These are phyloP conservation scores for Alaudala cheleensis DNA, from an alignment of 2,113 vertebrate species.

Conservation along the genomic window DNA sequence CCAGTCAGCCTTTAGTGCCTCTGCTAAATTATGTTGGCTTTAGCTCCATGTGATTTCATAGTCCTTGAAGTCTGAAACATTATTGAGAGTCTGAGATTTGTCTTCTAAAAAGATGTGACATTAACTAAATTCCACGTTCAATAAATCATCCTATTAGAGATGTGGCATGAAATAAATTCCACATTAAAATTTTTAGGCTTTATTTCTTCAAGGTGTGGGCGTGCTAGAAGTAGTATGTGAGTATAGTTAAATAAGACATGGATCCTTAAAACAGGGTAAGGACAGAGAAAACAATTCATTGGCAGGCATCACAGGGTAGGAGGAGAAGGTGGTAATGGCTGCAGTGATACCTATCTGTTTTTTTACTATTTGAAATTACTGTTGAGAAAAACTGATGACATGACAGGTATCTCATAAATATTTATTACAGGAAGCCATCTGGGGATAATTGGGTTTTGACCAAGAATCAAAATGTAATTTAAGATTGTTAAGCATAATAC, in stretches of 20 bases:
- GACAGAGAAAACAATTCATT: background rate
- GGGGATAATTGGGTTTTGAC: background rate
- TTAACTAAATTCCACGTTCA: background rate
- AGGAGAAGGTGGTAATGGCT: background rate
- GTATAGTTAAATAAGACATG: background rate
- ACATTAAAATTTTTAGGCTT: background rate
- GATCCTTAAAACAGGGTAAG: background rate
- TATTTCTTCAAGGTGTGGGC: background rate
- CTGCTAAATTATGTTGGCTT: background rate
- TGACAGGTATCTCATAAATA: background rate
- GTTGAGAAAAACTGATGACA: background rate
- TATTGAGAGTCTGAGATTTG: background rate
- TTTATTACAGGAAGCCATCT: background rate
- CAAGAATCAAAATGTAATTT: background rate
- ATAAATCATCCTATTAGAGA: background rate
- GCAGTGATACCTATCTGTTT: background rate
- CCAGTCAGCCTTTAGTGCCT: background rate
- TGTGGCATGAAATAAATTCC: background rate
- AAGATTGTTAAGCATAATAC: background rate
- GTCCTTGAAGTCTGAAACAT: background rate
- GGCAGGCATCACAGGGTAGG: rapidly evolving
- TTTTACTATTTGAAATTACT: background rate
- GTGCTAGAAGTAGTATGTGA: background rate
- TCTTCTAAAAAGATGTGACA: background rate
- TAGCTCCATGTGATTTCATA: background rate